Evolutionary conservation across 2,797 vertebrate species (phyloP).

Genomic region (Aphelocoma californica): DNA sequence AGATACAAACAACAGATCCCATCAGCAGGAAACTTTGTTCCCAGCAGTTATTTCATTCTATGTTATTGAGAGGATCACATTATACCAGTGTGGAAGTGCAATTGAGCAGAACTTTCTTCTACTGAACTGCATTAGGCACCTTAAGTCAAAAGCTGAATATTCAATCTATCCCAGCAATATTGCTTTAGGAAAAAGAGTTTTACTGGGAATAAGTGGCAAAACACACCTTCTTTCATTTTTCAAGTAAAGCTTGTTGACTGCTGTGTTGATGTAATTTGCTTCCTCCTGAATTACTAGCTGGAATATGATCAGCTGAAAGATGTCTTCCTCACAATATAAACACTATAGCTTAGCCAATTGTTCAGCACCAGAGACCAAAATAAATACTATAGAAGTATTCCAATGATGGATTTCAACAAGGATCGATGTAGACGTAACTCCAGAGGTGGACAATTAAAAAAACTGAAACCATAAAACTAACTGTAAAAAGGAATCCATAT

Average conservation of each 20-base stretch:
- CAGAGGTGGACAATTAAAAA: neutral
- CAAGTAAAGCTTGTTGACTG: neutral
- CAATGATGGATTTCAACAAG: neutral
- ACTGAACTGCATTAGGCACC: neutral
- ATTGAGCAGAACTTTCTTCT: neutral
- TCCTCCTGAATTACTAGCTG: neutral
- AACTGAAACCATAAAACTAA: neutral
- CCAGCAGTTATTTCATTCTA: neutral
- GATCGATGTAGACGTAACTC: accelerated
- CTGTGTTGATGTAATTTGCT: neutral
- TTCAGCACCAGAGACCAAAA: neutral
- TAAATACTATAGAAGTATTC: neutral
- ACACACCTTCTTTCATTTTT: neutral
- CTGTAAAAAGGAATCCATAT: neutral
- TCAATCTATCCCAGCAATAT: neutral
- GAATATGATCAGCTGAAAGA: neutral
- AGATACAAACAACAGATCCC: neutral
- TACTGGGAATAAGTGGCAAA: neutral
- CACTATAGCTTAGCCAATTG: neutral
- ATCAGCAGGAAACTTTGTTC: neutral
- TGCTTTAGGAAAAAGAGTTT: neutral
- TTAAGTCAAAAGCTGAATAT: neutral
- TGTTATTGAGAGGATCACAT: neutral
- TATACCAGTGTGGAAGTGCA: neutral
- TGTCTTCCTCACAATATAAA: neutral